Percentiles rank a stretch among this genome's conserved stretches.
Evolutionary conservation across 2,113 vertebrate species (phyloP).

Genomic region (Rattus norvegicus): GRCr8 NC_086032.1:11972501-11973000

Average conservation of each 20-base stretch:
- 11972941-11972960: not conserved
- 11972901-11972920: not conserved
- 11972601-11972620: not conserved
- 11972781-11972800: too few relatives aligned
- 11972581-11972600: not conserved
- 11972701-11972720: not conserved
- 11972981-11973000: slow-evolving; percentile 31
- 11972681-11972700: not conserved
- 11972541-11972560: not conserved
- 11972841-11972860: not conserved
- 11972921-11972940: not conserved
- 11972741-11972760: not conserved
- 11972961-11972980: slow-evolving; percentile 17
- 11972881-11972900: not conserved
- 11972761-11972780: too few relatives aligned
- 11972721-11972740: not conserved
- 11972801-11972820: not conserved
- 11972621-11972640: not conserved
- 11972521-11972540: not conserved
- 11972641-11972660: not conserved
- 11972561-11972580: not conserved
- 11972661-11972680: not conserved
- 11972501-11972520: not conserved
- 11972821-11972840: not conserved
- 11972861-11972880: not conserved